Percentiles rank a stretch among this genome's conserved stretches.
Evolutionary conservation across 2,113 vertebrate genomes (phyloP).

Genomic region (Lanius ludovicianus): DNA sequence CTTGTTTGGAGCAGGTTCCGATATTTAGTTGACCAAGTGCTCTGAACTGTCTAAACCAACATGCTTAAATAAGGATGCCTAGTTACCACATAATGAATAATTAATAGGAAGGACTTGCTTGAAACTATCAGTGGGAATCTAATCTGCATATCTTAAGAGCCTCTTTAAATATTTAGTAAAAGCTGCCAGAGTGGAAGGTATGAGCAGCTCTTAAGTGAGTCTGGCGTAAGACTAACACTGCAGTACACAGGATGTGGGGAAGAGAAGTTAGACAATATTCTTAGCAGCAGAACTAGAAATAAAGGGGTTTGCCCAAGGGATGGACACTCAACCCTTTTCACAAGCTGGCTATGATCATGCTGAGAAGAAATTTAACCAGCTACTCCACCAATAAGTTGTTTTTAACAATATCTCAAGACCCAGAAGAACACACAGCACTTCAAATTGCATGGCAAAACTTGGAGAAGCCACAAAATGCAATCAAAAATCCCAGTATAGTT

Average conservation of each 20-base stretch:
- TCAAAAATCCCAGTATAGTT: not conserved
- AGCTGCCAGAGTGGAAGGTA: conserved; percentile 30
- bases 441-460: not conserved
- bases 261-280: not conserved
- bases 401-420: not conserved
- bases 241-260: not conserved
- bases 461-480: not conserved
- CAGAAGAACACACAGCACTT: not conserved
- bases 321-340: not conserved
- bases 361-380: not conserved
- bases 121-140: conserved; percentile 55
- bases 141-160: conserved; percentile 63
- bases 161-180: conserved; percentile 70
- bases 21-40: not conserved
- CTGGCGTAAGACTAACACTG: not conserved
- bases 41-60: conserved; percentile 26
- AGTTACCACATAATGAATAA: conserved; percentile 62
- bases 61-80: conserved; percentile 37
- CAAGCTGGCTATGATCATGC: not conserved
- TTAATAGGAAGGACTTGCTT: conserved; percentile 49
- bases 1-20: not conserved
- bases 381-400: not conserved
- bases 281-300: not conserved
- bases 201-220: not conserved
- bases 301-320: not conserved